Percentiles rank a stretch among this genome's conserved stretches.
phyloP scores from a whole-genome alignment of 2,113 vertebrate species.

The Naja naja region DNA sequence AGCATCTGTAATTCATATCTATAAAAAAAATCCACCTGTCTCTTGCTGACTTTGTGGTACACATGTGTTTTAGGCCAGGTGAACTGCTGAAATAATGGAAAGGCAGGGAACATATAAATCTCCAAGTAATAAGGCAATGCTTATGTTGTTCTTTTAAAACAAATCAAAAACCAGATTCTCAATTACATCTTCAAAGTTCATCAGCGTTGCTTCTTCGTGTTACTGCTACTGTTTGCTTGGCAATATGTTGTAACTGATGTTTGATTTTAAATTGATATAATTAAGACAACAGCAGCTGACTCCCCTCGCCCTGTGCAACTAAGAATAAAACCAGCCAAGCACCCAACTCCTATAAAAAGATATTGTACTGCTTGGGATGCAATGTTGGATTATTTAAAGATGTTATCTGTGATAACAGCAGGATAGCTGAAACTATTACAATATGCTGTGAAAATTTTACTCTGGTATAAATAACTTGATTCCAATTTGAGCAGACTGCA shows the following conservation, averaged over 20 bases:
- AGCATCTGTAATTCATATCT: constrained; percentile 62
- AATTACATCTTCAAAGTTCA: constrained; percentile 56
- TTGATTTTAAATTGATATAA: constrained; percentile 54
- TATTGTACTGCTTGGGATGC: constrained; percentile 38
- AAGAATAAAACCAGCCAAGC: constrained; percentile 49
- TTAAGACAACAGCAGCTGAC: constrained; percentile 29
- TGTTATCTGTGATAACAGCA: constrained; percentile 42
- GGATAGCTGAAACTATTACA: constrained; percentile 62
- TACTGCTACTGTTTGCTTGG: constrained; percentile 35
- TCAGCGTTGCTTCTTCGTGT: constrained; percentile 39
- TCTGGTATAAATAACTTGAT: constrained; percentile 64
- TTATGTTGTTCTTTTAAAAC: constrained; percentile 61
- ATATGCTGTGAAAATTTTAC: constrained; percentile 55
- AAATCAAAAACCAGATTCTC: constrained; percentile 63
- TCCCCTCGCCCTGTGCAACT: constrained; percentile 11
- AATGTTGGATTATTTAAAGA: constrained; percentile 42
- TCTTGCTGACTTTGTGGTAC: constrained; percentile 51
- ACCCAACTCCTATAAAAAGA: constrained; percentile 42
- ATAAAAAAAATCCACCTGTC: constrained; percentile 39
- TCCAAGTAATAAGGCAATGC: constrained; percentile 63
- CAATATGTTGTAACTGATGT: constrained; percentile 34
- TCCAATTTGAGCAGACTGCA: constrained; percentile 54
- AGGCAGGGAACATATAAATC: constrained; percentile 62
- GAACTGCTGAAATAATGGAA: constrained; percentile 64
- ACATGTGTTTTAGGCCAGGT: constrained; percentile 64